Evolutionary conservation across 2,797 vertebrate genomes (phyloP), one percentile per base, ranked within the genome.

Genomic region (Remorina albescens): DNA sequence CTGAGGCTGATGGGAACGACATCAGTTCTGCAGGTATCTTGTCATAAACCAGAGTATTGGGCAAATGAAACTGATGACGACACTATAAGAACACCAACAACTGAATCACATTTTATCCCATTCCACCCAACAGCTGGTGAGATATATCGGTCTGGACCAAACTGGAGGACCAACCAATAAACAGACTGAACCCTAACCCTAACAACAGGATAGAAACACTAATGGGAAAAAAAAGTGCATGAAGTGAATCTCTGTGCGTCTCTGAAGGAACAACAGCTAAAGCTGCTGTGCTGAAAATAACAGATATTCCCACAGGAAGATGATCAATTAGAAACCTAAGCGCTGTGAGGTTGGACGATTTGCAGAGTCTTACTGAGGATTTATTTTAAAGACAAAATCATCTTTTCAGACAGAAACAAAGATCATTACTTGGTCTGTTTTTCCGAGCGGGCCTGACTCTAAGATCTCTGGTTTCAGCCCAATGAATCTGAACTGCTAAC

Each of bases 371-470:
- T 36, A 53, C 37, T 60, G 47, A 61, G 53, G 60, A 57, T 53
- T 74, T 53, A 66, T 53, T 37, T 28, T 6, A 71, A 64, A 58
- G 34, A 34, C 61, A 25, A 25, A 42, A 58, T 58, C 42, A 74
- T 53, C 54, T 53, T 6, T 28, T 51, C 34, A 65, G 26, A 19
- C 34, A 30, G 25, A 50, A 58, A 74, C 71, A 58, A 65, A 71
- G 47, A 16, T 6, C 37, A n/a, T 11, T 8, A 15, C 13, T 10
- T 19, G 16, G 1, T 8, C 54, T 47, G 21, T 23, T 63, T 63
- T 39, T 56, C 42, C 28, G 44, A 3, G 19, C 2, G 28, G 10
- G 11, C 67, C 49, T 51, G 30, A 34, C 18, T n/a, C 51, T 54
- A 3, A 42, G 7, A 26, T 6, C n/a, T 5, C 19, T 23, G n/a